Evolutionary conservation across 2,797 vertebrate species (phyloP), one percentile per base, ranked within the genome.

Genomic region (Champsocephalus esox): DNA sequence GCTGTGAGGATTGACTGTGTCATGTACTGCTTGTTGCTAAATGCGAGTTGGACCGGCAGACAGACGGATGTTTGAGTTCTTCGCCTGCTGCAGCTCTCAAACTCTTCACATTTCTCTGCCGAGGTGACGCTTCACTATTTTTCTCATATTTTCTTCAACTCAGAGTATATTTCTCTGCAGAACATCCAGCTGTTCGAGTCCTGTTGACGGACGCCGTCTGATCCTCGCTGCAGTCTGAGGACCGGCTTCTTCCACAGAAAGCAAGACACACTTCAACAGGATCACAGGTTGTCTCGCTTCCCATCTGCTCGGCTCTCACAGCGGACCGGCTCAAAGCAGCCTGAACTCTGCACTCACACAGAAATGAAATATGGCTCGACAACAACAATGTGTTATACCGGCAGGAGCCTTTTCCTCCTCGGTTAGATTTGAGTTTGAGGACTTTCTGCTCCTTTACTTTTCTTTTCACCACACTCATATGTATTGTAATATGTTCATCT

Each of bases 11-110:
- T 28, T 4, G 28, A 28, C 4, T 28, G 34, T 38, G 34, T 28
- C 9, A 59, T 55, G 19, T 6, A 13, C 4, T 17, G 9, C 3
- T 17, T 12, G 12, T 9, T 58, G 54, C 6, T 14, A 41, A 50
- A 24, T 24, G 34, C 2, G 43, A 60, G 24, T 19, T 0, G 45
- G 62, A 13, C 51, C 52, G 8, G 57, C 48, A 24, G 70, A 48
- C 32, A 24, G 73, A 44, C 41, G 17, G 60, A 60, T 28, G 57
- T 70, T 75, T 66, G 71, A 69, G 28, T 66, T 50, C 60, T 59
- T 67, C 65, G 60, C 63, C 66, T 67, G 65, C 76, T 65, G 63
- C 55, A n/a, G 21, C 62, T 72, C 77, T 75, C 48, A 73, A 34
- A 66, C 56, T 24, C 50, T 66, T 73, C 69, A n/a, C 24, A 12